Evolutionary conservation across 2,113 vertebrate genomes (phyloP).

Genomic region (Pedetes capensis): DNA sequence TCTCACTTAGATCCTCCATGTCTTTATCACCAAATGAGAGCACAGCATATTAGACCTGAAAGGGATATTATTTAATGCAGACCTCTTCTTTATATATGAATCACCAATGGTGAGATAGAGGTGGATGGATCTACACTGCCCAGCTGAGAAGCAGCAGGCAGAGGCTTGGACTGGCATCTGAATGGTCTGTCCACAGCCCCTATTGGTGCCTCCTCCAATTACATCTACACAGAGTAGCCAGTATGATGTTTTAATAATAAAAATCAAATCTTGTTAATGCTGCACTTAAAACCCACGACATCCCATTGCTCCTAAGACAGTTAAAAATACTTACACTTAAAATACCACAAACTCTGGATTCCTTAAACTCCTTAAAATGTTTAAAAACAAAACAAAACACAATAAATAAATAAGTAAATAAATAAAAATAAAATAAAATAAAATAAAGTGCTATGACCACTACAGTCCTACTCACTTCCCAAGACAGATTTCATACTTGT

Average conservation of each 20-base stretch:
- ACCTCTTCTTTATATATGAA: neutral
- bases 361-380: neutral
- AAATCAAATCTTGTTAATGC: neutral
- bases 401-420: too few relatives aligned
- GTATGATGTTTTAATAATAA: neutral
- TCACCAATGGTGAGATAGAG: neutral
- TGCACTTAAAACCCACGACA: neutral
- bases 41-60: neutral
- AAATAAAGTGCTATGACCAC: neutral
- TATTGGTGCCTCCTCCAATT: neutral
- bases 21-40: neutral
- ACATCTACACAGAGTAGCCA: neutral
- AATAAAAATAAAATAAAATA: too few relatives aligned
- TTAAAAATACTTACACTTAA: neutral
- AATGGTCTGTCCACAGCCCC: neutral
- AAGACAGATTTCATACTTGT: neutral
- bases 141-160: neutral
- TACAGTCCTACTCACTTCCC: neutral
- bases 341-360: neutral
- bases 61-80: neutral
- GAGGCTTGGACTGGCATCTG: neutral
- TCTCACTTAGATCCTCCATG: neutral
- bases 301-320: neutral
- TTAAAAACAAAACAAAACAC: neutral
- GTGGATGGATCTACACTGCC: neutral